These are phyloP conservation scores for Neolamprologus variostigma DNA, from an alignment of 2,113 vertebrate genomes.

Conservation along the genomic window DNA sequence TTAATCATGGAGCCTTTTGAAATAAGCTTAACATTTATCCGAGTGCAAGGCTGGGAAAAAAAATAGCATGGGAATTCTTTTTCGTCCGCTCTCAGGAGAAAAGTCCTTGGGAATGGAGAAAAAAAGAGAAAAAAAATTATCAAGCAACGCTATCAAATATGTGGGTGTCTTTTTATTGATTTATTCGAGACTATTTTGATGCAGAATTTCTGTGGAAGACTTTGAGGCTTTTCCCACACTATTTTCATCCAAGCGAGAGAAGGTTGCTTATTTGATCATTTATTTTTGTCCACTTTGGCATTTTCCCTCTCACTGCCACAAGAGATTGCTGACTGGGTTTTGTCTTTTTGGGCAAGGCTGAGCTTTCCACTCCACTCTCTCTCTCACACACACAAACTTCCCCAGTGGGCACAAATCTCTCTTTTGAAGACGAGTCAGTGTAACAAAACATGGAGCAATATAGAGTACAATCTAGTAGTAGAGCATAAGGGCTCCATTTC, in stretches of 20 bases:
- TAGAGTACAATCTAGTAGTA: not conserved
- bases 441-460: slow-evolving; percentile 27
- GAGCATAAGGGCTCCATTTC: not conserved
- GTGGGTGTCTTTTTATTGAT: slow-evolving; percentile 31
- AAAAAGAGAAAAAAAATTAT: not conserved
- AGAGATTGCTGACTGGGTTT: slow-evolving; percentile 30
- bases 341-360: slow-evolving; percentile 28
- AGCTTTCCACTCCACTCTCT: slow-evolving; percentile 28
- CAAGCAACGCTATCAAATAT: slow-evolving; percentile 4
- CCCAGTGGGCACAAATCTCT: slow-evolving; percentile 37
- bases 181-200: slow-evolving; percentile 21
- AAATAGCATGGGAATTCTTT: not conserved
- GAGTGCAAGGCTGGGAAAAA: not conserved
- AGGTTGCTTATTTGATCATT: not conserved
- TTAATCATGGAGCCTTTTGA: slow-evolving; percentile 54
- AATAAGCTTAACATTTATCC: slow-evolving; percentile 46
- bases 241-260: not conserved
- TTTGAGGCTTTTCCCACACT: slow-evolving; percentile 18
- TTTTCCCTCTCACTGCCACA: slow-evolving; percentile 11
- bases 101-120: not conserved
- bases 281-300: slow-evolving; percentile 1
- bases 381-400: not conserved
- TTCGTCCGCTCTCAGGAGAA: not conserved
- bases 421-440: slow-evolving; percentile 42
- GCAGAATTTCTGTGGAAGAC: not conserved